phyloP scores from a whole-genome alignment of 2,797 vertebrate species.

The Scarus forsteni region DNA sequence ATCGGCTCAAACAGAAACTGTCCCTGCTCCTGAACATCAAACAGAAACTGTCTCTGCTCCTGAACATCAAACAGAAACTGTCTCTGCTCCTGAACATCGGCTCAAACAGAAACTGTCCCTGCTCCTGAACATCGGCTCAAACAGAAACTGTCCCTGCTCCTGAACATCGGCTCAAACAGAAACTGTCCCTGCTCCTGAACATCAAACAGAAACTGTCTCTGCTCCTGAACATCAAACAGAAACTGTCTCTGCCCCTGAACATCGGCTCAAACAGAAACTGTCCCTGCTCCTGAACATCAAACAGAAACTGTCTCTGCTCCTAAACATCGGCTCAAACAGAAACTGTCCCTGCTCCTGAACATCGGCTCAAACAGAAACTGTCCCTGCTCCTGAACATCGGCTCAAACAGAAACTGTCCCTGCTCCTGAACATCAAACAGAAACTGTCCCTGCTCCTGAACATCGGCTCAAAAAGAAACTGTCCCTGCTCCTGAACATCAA shows the following conservation, averaged over 20 bases:
- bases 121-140: neutral
- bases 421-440: neutral
- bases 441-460: neutral
- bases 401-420: neutral
- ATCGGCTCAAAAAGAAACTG: neutral
- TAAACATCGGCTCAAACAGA: neutral
- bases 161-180: neutral
- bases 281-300: neutral
- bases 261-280: neutral
- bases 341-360: neutral
- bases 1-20: neutral
- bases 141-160: neutral
- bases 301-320: neutral
- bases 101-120: neutral
- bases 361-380: neutral
- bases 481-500: neutral
- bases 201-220: neutral
- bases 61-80: neutral
- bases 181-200: neutral
- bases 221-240: neutral
- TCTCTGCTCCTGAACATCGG: too few relatives aligned
- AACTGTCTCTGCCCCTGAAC: neutral
- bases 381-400: too few relatives aligned
- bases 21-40: neutral
- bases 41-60: neutral